phyloP scores from a whole-genome alignment of 1,140 invertebrate genomes.

The Amyelois transitella region DNA sequence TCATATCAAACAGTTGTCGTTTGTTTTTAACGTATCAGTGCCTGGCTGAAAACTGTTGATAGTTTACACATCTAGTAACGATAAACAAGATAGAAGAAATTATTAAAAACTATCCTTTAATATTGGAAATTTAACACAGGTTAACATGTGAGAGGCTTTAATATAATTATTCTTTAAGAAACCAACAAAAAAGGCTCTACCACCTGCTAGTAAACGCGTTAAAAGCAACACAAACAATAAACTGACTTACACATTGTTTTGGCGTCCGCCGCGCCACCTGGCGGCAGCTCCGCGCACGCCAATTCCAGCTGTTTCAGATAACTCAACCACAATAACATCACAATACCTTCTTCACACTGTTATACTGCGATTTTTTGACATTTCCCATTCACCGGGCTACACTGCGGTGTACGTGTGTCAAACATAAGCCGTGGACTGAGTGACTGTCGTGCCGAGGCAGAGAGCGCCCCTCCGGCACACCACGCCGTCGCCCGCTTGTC shows the following conservation, averaged over 20 bases:
- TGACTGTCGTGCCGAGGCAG: conserved; percentile 53
- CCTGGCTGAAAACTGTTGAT: too few species aligned
- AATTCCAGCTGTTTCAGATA: conserved; percentile 67
- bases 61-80: too few species aligned
- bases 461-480: conserved; percentile 58
- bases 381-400: conserved; percentile 41
- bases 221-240: conserved; percentile 34
- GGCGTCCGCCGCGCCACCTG: conserved; percentile 54
- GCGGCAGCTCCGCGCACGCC: conserved; percentile 52
- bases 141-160: too few species aligned
- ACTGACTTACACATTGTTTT: conserved; percentile 65
- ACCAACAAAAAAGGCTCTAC: not conserved
- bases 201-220: not conserved
- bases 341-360: conserved; percentile 29
- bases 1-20: conserved; percentile 4
- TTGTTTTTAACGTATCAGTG: not conserved
- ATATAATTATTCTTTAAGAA: not conserved
- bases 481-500: conserved; percentile 21
- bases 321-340: conserved; percentile 69
- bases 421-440: conserved; percentile 65
- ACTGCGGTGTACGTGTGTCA: conserved; percentile 29
- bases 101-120: too few species aligned
- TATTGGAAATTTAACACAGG: too few species aligned
- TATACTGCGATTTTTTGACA: conserved; percentile 35
- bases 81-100: too few species aligned